phyloP scores from a whole-genome alignment of 2,113 vertebrate species.

The Neolamprologus ventralis region DNA sequence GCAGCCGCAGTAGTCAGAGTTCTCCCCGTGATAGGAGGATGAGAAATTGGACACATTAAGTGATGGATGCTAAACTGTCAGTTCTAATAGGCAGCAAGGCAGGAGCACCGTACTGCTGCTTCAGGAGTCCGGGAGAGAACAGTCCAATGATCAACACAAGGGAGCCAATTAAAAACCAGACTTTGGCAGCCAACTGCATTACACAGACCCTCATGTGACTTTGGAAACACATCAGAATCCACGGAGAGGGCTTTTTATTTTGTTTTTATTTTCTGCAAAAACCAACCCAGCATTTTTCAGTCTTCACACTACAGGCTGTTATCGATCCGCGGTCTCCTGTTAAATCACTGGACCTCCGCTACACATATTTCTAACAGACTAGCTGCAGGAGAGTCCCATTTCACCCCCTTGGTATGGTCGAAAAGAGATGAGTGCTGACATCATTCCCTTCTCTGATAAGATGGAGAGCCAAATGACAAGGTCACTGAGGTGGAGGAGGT shows the following conservation, averaged over 20 bases:
- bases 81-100: slow-evolving; percentile 61
- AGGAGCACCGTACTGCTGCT: slow-evolving; percentile 30
- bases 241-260: slow-evolving; percentile 37
- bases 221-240: slow-evolving; percentile 57
- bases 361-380: slow-evolving; percentile 42
- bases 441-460: slow-evolving; percentile 50
- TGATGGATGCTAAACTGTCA: slow-evolving; percentile 65
- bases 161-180: slow-evolving; percentile 70
- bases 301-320: slow-evolving; percentile 27
- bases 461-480: slow-evolving; percentile 54
- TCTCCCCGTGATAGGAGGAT: slow-evolving; percentile 4
- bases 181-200: slow-evolving; percentile 60
- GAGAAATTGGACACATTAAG: slow-evolving; percentile 50
- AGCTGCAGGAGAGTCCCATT: slow-evolving; percentile 34
- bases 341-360: slow-evolving; percentile 49
- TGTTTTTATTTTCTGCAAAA: slow-evolving; percentile 36
- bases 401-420: slow-evolving; percentile 33
- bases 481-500: slow-evolving; percentile 56
- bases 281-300: slow-evolving; percentile 27
- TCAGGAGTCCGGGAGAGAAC: slow-evolving; percentile 46
- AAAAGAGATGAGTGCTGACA: slow-evolving; percentile 44
- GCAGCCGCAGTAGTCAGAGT: background rate
- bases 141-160: slow-evolving; percentile 68
- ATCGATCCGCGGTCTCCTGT: slow-evolving; percentile 55
- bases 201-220: slow-evolving; percentile 53